A percentile compares a stretch with the other conserved stretches of the same genome.
These are phyloP conservation scores for Eristalis arbustorum DNA, from an alignment of 2,888 invertebrate genomes.

Conservation along the genomic window DNA sequence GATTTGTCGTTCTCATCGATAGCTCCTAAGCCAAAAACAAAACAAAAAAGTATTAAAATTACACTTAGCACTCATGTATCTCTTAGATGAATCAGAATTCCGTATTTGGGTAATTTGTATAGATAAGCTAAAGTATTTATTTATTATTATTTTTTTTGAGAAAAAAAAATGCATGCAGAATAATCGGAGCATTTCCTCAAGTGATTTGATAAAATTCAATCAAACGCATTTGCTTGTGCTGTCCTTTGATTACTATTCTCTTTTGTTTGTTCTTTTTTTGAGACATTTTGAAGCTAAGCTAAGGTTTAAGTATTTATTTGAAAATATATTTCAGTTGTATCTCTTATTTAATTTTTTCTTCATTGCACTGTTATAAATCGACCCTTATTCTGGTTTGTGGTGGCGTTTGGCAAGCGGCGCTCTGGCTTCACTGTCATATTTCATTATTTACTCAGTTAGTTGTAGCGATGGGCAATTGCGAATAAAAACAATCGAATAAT, in stretches of 20 bases:
- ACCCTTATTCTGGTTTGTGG: background rate
- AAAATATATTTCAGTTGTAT: background rate
- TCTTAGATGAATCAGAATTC: conserved; percentile 14
- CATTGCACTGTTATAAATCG: conserved; percentile 50
- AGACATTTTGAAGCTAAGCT: background rate
- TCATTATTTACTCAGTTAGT: too few species aligned
- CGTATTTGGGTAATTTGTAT: background rate
- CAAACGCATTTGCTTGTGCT: background rate
- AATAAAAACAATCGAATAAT: too few species aligned
- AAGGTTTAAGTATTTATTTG: background rate
- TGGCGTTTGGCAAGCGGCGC: too few species aligned
- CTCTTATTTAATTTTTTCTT: background rate
- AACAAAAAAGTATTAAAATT: too few species aligned
- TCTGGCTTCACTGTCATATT: too few species aligned
- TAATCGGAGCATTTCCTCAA: background rate
- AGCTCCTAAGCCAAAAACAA: background rate
- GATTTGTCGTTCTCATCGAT: background rate
- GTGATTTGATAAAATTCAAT: background rate
- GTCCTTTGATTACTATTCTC: background rate
- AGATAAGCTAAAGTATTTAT: background rate
- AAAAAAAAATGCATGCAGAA: background rate
- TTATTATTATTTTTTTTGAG: background rate
- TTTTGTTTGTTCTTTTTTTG: background rate
- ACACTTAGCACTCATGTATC: background rate
- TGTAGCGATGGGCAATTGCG: too few species aligned